These are phyloP conservation scores for Drosophila micromelanica DNA, from an alignment of 1,140 invertebrate genomes.

Conservation along the genomic window DNA sequence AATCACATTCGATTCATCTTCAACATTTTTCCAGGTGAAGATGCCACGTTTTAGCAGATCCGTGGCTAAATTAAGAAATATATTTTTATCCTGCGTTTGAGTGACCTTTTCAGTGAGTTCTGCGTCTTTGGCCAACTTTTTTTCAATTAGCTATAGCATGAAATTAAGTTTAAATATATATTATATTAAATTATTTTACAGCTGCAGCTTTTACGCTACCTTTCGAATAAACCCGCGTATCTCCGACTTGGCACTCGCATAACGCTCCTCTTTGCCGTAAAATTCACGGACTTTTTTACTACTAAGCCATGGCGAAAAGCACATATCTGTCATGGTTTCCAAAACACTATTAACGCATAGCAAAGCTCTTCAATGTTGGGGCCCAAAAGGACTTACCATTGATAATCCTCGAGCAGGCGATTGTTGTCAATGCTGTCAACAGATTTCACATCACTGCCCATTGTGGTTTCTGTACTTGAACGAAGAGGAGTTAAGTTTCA, in stretches of 20 bases:
- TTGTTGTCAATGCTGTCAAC: constrained; percentile 47
- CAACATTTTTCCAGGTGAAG: constrained; percentile 69
- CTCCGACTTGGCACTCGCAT: constrained; percentile 51
- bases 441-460: constrained; percentile 66
- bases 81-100: constrained; percentile 53
- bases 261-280: constrained; percentile 50
- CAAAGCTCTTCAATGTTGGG: background rate
- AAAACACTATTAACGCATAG: constrained; percentile 64
- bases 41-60: constrained; percentile 61
- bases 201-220: constrained; percentile 40
- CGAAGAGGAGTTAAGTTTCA: background rate
- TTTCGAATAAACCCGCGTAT: constrained; percentile 68
- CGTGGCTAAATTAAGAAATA: constrained; percentile 65
- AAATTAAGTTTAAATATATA: background rate
- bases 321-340: constrained; percentile 78
- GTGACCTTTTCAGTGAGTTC: background rate
- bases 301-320: constrained; percentile 71
- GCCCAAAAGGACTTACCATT: constrained; percentile 58
- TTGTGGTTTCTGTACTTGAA: constrained; percentile 67
- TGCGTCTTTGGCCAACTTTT: constrained; percentile 47
- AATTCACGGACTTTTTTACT: constrained; percentile 45
- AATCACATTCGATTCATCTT: constrained; percentile 75
- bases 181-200: background rate
- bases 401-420: constrained; percentile 55
- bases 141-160: constrained; percentile 50